Percentiles rank a stretch among this genome's conserved stretches.
phyloP scores from a whole-genome alignment of 2,113 vertebrate genomes.

The Morone saxatilis region DNA sequence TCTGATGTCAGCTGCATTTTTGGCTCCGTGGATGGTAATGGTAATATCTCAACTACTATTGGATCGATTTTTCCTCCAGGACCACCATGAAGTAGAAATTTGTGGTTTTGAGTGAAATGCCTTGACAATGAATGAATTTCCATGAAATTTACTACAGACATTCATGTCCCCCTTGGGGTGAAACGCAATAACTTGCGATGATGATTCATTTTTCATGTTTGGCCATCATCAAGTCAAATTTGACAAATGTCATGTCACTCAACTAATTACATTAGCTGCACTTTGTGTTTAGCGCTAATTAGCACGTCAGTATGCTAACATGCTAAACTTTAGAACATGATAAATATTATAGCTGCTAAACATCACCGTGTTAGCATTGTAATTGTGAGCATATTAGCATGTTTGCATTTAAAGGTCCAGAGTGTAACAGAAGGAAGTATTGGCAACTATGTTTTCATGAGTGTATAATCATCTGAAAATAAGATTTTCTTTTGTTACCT shows the following conservation, averaged over 20 bases:
- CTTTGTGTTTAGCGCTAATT: background rate
- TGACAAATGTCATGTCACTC: background rate
- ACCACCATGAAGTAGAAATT: background rate
- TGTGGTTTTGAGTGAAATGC: slow-evolving; percentile 4
- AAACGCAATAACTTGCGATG: background rate
- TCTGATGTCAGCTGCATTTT: background rate
- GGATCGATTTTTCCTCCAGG: background rate
- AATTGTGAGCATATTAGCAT: background rate
- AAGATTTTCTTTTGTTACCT: no score
- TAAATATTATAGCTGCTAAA: background rate
- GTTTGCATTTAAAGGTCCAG: background rate
- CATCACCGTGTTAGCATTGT: background rate
- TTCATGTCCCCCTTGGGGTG: no score
- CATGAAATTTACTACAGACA: background rate
- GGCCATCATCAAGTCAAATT: background rate
- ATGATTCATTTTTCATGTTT: background rate
- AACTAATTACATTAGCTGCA: background rate
- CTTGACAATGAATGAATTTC: background rate
- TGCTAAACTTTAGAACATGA: background rate
- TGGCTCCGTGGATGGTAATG: background rate
- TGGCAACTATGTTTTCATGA: no score
- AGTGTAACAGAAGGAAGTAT: no score
- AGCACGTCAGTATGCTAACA: background rate
- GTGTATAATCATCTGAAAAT: no score
- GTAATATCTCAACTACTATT: background rate